A percentile compares a stretch with the other conserved stretches of the same genome.
Conservation (phyloP, 2,113 vertebrate genomes). For the Podocnemis expansa region DNA sequence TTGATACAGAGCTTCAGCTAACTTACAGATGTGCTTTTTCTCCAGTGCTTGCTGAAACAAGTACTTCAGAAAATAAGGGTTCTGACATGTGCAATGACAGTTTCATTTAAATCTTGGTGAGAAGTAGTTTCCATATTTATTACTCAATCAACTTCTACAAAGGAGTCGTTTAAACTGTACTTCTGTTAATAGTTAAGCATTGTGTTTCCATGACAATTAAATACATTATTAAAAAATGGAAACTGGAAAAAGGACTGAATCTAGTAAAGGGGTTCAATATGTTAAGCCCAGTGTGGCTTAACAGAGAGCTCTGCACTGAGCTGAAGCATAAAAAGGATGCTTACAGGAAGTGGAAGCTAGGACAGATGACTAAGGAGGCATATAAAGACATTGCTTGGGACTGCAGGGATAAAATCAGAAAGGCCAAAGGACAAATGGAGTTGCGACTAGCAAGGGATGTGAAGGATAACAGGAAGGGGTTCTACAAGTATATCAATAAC, state of each 20-base stretch:
- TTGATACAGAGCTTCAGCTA: neutral
- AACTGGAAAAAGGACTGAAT: neutral
- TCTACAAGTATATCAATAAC: too few species aligned
- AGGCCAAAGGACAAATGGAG: too few species aligned
- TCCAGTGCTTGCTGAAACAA: neutral
- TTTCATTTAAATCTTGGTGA: neutral
- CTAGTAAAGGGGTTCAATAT: neutral
- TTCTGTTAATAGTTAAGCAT: neutral
- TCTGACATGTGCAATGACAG: neutral
- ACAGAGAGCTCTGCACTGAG: too few species aligned
- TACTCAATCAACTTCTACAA: neutral
- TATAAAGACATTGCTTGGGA: too few species aligned
- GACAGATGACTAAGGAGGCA: too few species aligned
- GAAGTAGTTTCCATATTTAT: neutral
- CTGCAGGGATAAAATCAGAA: too few species aligned
- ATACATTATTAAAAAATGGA: neutral
- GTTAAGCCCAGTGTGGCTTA: too few species aligned
- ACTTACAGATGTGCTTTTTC: neutral
- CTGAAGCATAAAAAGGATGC: too few species aligned
- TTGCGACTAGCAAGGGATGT: too few species aligned
- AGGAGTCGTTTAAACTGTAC: neutral
- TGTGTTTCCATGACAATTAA: neutral
- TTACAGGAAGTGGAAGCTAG: too few species aligned
- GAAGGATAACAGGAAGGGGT: too few species aligned
- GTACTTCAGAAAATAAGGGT: neutral